Evolutionary conservation across 1,140 invertebrate species (phyloP), one percentile per base, ranked within the genome.

Genomic region (Varroa destructor): DNA sequence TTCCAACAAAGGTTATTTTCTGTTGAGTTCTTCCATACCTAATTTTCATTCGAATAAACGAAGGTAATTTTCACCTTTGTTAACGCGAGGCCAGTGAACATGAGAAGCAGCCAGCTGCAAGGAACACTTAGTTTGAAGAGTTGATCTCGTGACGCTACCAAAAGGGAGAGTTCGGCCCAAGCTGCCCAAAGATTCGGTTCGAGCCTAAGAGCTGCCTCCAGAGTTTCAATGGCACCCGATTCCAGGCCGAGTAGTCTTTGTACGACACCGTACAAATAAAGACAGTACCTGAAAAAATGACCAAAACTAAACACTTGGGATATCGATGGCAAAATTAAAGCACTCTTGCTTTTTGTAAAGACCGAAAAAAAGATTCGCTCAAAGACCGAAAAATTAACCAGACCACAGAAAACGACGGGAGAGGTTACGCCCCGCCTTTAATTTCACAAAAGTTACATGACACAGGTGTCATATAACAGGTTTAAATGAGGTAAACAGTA

Each of bases 141-240:
- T 46, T 67, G 40, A 37, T 40, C 61, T 40, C 36, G 40, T 46
- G 61, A 67, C 8, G 12, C 1, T 40, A 37, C 10, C 46, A 37
- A 12, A 46, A 67, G 61, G 36, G 61, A 67, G 36, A 67, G 61
- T 37, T 67, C 61, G 12, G 36, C 46, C 61, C 61, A 67, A 10
- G 61, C 61, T 12, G 61, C 61, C 61, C 61, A 67, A 12, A 67
- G 8, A 46, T 43, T 14, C 12, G 61, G 61, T 8, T 67, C 61
- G 12, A 36, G 36, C 40, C 40, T 67, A 5, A 67, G 12, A 12
- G 61, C 61, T 1, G n/a, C 8, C 61, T 67, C 14, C 10, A 67
- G 61, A 40, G 61, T 67, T 37, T 1, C 36, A 40, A 67, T 37
- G 12, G 61, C 61, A 4, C 40, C 40, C 14, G 61, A 43, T 40